phyloP scores from a whole-genome alignment of 2,888 invertebrate species.

The Caenorhabditis becei region DNA sequence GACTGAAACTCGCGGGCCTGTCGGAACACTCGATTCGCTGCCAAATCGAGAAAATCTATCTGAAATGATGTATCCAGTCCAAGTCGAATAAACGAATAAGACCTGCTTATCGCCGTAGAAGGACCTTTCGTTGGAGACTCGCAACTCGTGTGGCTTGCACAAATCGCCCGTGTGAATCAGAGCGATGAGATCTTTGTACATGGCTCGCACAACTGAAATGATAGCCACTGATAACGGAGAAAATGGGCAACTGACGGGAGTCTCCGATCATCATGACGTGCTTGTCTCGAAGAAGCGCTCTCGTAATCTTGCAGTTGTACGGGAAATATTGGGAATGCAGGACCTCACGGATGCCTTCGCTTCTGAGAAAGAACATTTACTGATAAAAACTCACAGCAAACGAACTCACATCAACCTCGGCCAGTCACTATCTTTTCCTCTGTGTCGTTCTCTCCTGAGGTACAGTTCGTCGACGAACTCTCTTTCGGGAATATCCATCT shows the following conservation, averaged over 20 bases:
- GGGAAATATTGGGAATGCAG: constrained; percentile 11
- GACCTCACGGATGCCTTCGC: background rate
- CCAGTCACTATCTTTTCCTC: constrained; percentile 3
- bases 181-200: constrained; percentile 68
- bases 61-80: constrained; percentile 27
- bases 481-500: constrained; percentile 25
- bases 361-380: constrained; percentile 6
- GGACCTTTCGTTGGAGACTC: constrained; percentile 38
- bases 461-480: background rate
- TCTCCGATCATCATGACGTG: constrained; percentile 69
- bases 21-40: constrained; percentile 66
- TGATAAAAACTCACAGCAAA: background rate
- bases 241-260: constrained; percentile 54
- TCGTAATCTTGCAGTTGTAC: constrained; percentile 24
- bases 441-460: background rate
- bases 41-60: constrained; percentile 63
- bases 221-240: background rate
- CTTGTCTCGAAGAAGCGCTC: constrained; percentile 44
- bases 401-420: background rate
- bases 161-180: constrained; percentile 50
- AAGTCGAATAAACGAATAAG: background rate
- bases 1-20: constrained; percentile 69
- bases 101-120: constrained; percentile 64
- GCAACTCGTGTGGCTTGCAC: constrained; percentile 10
- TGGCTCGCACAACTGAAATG: constrained; percentile 69